A percentile compares a stretch with the other conserved stretches of the same genome.
Conservation (phyloP, 2,888 invertebrate genomes). For the Noctua pronuba region DNA sequence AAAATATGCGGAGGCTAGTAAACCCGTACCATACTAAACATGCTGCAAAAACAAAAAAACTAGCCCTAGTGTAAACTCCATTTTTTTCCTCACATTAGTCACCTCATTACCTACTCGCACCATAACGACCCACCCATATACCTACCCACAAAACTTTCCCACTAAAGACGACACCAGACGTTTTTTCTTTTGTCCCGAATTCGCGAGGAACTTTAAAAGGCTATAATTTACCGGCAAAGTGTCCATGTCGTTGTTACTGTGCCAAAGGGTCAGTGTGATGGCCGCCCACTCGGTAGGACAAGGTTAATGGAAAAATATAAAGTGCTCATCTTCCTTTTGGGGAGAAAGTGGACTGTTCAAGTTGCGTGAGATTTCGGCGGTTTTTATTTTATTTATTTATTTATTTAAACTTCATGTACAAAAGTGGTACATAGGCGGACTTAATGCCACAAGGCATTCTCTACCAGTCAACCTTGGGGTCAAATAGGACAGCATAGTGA, state of each 20-base stretch:
- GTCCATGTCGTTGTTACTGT: constrained; percentile 56
- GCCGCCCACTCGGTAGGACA: constrained; percentile 52
- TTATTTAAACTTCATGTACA: too few species aligned
- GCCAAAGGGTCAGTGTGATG: constrained; percentile 61
- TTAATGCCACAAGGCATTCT: too few species aligned
- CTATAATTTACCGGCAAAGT: constrained; percentile 56
- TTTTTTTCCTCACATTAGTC: not conserved
- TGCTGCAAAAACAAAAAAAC: not conserved
- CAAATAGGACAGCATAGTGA: too few species aligned
- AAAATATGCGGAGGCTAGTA: not conserved
- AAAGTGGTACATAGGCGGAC: too few species aligned
- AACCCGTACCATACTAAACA: not conserved
- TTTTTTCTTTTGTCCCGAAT: constrained; percentile 56
- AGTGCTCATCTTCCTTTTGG: constrained; percentile 50
- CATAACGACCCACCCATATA: constrained; percentile 28
- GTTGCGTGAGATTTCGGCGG: not conserved
- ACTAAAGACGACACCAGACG: constrained; percentile 29
- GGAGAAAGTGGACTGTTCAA: constrained; percentile 41
- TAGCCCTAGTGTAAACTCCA: not conserved
- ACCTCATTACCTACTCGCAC: constrained; percentile 36
- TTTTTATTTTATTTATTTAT: too few species aligned
- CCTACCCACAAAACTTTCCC: constrained; percentile 39
- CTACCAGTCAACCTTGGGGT: too few species aligned
- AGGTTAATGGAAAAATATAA: constrained; percentile 57
- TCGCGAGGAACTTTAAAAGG: constrained; percentile 49